Evolutionary conservation across 2,888 invertebrate genomes (phyloP).

Genomic region (Merodon equestris): DNA sequence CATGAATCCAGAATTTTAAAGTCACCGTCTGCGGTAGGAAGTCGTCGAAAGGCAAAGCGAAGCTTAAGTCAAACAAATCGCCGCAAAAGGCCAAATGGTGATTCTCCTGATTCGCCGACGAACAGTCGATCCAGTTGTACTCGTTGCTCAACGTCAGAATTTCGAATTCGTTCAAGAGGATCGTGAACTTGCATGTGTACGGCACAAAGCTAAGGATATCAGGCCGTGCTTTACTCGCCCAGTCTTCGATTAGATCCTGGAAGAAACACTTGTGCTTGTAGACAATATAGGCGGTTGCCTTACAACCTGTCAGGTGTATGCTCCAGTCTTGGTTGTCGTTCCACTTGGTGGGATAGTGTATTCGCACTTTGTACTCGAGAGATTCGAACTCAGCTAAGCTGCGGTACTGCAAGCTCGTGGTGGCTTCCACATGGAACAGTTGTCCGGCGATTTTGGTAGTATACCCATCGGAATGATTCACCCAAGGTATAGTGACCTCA

Average conservation of each 20-base stretch:
- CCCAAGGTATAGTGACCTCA: conserved; percentile 98
- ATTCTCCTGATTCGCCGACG: conserved; percentile 96
- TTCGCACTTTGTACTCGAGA: conserved; percentile 89
- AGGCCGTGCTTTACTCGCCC: conserved; percentile 95
- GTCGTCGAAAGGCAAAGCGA: conserved; percentile 95
- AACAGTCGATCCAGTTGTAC: conserved; percentile 99
- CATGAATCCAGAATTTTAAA: conserved; percentile 95
- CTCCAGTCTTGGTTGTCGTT: conserved; percentile 98
- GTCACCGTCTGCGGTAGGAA: conserved; percentile 94
- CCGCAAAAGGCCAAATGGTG: conserved; percentile 96
- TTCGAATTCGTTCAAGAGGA: conserved; percentile 96
- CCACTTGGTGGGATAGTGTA: conserved; percentile 95
- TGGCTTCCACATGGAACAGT: conserved; percentile 94
- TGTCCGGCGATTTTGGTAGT: conserved; percentile 95
- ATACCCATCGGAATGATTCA: conserved; percentile 91
- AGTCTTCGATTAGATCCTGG: conserved; percentile 97
- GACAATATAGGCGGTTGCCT: conserved; percentile 94
- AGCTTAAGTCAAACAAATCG: conserved; percentile 94
- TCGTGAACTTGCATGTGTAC: conserved; percentile 95
- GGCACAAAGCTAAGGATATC: conserved; percentile 97
- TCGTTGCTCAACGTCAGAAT: conserved; percentile 95
- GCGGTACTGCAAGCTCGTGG: conserved; percentile 95
- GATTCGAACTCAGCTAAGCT: conserved; percentile 97
- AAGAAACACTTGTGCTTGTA: conserved; percentile 98
- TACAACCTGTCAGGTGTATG: conserved; percentile 93